These are phyloP conservation scores for Podarcis lilfordi DNA, from an alignment of 2,797 vertebrate species.

Conservation along the genomic window DNA sequence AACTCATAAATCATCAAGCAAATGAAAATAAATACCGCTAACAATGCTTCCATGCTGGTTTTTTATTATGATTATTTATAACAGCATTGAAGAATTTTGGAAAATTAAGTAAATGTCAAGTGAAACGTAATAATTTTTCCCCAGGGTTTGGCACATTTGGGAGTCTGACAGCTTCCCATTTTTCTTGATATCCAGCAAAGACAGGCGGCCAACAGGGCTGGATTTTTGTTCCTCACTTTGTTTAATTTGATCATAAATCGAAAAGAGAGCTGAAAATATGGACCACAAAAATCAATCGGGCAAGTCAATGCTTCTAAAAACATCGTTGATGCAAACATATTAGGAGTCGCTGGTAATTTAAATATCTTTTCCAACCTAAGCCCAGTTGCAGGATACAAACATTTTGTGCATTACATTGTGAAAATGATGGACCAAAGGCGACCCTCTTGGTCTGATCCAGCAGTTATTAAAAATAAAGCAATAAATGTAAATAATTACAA, in stretches of 20 bases:
- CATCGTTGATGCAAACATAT: constrained; percentile 47
- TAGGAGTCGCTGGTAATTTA: not conserved
- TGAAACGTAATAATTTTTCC: constrained; percentile 69
- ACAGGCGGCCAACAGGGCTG: constrained; percentile 74
- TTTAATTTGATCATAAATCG: constrained; percentile 76
- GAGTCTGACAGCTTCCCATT: constrained; percentile 77
- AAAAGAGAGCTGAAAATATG: constrained; percentile 62
- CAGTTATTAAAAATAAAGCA: too few species aligned
- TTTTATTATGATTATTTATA: constrained; percentile 77
- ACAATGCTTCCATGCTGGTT: constrained; percentile 67
- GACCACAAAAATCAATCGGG: constrained; percentile 74
- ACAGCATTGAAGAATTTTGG: constrained; percentile 69
- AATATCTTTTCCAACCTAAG: too few species aligned
- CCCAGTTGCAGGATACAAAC: too few species aligned
- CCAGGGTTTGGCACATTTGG: constrained; percentile 73
- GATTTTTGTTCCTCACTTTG: constrained; percentile 59
- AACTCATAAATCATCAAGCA: constrained; percentile 62
- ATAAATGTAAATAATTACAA: too few species aligned
- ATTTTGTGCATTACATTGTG: too few species aligned
- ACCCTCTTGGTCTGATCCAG: too few species aligned
- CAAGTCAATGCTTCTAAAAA: constrained; percentile 67
- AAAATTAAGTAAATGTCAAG: constrained; percentile 73
- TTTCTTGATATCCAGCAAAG: constrained; percentile 77
- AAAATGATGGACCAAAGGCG: too few species aligned
- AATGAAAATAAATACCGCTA: constrained; percentile 75